Base-by-base conservation (phyloP, 2,797 vertebrate species). In the Schizothorax lantsangensis region DNA sequence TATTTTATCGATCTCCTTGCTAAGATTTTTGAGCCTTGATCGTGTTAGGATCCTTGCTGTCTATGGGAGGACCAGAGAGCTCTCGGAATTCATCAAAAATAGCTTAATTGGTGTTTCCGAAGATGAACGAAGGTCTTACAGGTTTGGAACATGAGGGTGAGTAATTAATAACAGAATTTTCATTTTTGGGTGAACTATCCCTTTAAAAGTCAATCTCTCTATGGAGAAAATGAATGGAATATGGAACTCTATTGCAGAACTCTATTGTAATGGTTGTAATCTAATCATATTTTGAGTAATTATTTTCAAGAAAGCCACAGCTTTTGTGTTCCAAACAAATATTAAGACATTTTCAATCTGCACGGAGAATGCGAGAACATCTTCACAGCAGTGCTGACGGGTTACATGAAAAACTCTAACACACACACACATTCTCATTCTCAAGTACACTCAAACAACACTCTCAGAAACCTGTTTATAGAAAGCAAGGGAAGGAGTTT, bases 401-500 rank as follows among this genome's bases (percentile, higher is more conserved):
- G 14, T 66, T 66, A 6, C 26, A 66, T 64, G 26, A 30, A 30
- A 30, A 26, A 59, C 21, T 57, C 54, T 49, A 17, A 23, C 52
- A 57, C 21, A 14, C 59, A 64, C 69, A 77, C 40, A 43, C 38
- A 52, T 33, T 23, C 54, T 30, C 12, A 43, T 69, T 69, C 66
- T 30, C 38, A 43, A 36, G n/a, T 62, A 10, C 74, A 52, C 75
- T 47, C 57, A 78, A 52, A 52, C 7, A 54, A 19, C 36, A 83
- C 45, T 66, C 19, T 68, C 45, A 74, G 19, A 30, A 30, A 59
- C n/a, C 23, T 82, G 62, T 81, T 88, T 87, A 84, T 79, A 87
- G 64, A 83, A 38, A 59, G 71, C 21, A 69, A 68, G 11, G 11
- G 45, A 47, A 81, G 14, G 68, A 84, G 52, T 43, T 43, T 86